Percentiles rank a stretch among this genome's conserved stretches.
phyloP scores from a whole-genome alignment of 2,888 invertebrate genomes.

The Dasypolia templi region DNA sequence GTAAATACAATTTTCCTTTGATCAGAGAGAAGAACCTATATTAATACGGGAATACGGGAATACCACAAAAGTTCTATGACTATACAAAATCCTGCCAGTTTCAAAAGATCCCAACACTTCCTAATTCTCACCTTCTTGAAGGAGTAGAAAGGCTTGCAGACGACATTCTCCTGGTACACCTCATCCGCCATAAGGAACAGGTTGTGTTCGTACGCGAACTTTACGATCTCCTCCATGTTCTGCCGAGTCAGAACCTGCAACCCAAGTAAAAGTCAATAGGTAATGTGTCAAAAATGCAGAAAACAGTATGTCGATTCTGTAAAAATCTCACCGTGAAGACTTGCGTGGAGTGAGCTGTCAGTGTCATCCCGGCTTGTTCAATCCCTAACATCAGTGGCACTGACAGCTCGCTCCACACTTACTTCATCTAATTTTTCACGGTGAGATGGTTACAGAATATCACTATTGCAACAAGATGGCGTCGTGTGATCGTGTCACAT shows the following conservation, averaged over 20 bases:
- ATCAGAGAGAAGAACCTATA: not conserved
- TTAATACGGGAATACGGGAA: not conserved
- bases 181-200: constrained; percentile 98
- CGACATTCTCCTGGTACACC: constrained; percentile 98
- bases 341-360: too few relatives aligned
- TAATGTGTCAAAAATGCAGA: not conserved
- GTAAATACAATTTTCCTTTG: not conserved
- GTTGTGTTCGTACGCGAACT: constrained; percentile 96
- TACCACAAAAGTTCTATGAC: not conserved
- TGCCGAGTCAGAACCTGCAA: constrained; percentile 93
- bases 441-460: too few relatives aligned
- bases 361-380: too few relatives aligned
- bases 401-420: too few relatives aligned
- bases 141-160: constrained; percentile 95
- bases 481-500: not conserved
- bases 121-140: constrained; percentile 94
- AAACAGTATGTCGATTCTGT: too few relatives aligned
- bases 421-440: too few relatives aligned
- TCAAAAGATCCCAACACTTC: not conserved
- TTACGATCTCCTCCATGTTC: constrained; percentile 97
- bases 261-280: not conserved
- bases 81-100: not conserved
- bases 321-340: too few relatives aligned
- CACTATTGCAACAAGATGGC: not conserved
- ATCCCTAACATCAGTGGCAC: too few relatives aligned